Conservation (phyloP, 2,113 vertebrate species). For the Pavo muticus region DNA sequence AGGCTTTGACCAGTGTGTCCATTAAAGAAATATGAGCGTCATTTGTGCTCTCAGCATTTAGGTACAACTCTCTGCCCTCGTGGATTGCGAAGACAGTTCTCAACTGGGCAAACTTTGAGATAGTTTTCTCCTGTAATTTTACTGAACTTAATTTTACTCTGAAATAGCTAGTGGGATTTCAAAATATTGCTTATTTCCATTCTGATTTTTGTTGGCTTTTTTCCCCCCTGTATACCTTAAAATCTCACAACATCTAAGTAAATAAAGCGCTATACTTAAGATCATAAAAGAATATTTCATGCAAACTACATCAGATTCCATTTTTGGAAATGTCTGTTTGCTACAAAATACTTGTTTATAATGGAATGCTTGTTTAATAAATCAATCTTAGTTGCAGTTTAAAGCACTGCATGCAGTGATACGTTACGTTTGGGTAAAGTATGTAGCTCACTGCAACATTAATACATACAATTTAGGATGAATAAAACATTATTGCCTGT, state of each 20-base stretch:
- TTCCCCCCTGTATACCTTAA: background rate
- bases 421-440: background rate
- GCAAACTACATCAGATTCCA: background rate
- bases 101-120: background rate
- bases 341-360: background rate
- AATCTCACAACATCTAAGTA: background rate
- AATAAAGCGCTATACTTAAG: background rate
- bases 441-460: background rate
- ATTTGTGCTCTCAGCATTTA: background rate
- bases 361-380: too few species aligned
- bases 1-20: background rate
- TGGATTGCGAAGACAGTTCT: background rate
- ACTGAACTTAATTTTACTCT: background rate
- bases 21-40: background rate
- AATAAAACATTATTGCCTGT: background rate
- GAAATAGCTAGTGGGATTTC: background rate
- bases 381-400: background rate
- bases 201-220: background rate
- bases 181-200: background rate
- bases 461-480: background rate
- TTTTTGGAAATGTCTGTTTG: background rate
- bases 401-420: background rate
- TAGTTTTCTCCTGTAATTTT: background rate
- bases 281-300: background rate
- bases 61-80: background rate